These are phyloP conservation scores for Eunapius fragilis DNA, from an alignment of 37 sponge, comb jelly and placozoan species.

Conservation along the genomic window DNA sequence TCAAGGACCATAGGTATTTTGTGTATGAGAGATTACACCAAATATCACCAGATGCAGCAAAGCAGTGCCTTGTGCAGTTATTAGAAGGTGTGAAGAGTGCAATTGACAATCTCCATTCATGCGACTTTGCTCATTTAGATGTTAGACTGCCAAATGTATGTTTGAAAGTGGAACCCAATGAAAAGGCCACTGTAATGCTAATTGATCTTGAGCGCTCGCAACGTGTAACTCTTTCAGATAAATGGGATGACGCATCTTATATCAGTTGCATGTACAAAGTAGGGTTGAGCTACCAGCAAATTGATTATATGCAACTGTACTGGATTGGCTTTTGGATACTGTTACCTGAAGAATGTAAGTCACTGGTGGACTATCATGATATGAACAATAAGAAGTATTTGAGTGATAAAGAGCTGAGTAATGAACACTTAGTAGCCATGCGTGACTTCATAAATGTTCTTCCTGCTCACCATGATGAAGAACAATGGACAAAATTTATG, in stretches of 20 bases:
- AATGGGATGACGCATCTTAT: neutral
- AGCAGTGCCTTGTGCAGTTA: neutral
- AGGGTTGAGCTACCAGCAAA: neutral
- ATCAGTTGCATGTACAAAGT: neutral
- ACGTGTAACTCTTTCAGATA: neutral
- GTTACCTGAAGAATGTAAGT: neutral
- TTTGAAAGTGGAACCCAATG: neutral
- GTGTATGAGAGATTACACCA: neutral
- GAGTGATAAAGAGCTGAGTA: neutral
- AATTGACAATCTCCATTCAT: neutral
- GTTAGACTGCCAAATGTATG: neutral
- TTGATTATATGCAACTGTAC: neutral
- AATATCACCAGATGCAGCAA: neutral
- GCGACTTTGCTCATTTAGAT: neutral
- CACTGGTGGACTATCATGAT: neutral
- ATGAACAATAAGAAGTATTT: neutral
- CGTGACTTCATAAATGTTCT: neutral
- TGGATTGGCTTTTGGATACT: neutral
- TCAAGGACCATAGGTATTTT: neutral
- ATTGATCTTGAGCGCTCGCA: neutral
- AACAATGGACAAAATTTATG: neutral
- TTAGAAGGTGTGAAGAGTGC: neutral
- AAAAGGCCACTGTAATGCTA: neutral
- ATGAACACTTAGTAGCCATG: neutral
- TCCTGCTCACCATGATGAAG: neutral